Conservation (phyloP, 2,113 vertebrate genomes). For the Geococcyx californianus region DNA sequence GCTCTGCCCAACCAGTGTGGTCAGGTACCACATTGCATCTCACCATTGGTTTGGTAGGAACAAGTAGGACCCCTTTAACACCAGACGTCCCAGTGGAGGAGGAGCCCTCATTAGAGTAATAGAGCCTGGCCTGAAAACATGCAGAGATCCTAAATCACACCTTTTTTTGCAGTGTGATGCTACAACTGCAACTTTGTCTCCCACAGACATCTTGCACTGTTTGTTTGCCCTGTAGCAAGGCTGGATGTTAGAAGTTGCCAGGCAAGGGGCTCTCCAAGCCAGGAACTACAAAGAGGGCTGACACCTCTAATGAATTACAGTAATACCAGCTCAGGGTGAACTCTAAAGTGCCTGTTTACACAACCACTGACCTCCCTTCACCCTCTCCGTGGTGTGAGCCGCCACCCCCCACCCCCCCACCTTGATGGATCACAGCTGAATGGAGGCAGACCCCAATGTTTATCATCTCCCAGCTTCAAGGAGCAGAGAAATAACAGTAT, state of each 20-base stretch:
- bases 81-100: not conserved
- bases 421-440: constrained; percentile 69
- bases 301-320: constrained; percentile 67
- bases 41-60: not conserved
- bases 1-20: fast-evolving
- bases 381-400: not conserved
- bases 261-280: not conserved
- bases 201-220: not conserved
- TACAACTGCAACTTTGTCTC: not conserved
- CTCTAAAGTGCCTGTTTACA: constrained; percentile 71
- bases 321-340: constrained; percentile 37
- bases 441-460: constrained; percentile 19
- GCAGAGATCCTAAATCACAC: not conserved
- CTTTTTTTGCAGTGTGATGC: not conserved
- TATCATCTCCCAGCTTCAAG: not conserved
- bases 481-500: not conserved
- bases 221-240: not conserved
- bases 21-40: fast-evolving
- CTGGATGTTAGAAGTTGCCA: not conserved
- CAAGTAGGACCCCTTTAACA: not conserved
- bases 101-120: not conserved
- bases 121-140: not conserved
- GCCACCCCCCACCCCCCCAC: not conserved
- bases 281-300: constrained; percentile 57
- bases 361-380: constrained; percentile 58